Evolutionary conservation across 2,888 invertebrate genomes (phyloP), one percentile per base, ranked within the genome.

Genomic region (Synanthedon vespiformis): DNA sequence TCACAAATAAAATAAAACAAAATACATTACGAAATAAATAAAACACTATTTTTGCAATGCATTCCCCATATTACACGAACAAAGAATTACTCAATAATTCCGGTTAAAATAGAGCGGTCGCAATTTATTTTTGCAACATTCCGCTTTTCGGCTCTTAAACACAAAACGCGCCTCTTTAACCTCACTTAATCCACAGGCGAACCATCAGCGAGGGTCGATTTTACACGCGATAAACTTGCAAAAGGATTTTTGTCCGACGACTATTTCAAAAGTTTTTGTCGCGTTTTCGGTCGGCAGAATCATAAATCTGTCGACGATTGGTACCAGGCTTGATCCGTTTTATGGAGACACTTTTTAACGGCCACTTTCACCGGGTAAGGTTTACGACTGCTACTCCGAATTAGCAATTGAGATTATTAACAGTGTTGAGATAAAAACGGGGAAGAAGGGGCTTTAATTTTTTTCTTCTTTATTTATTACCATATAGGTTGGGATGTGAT

Each of bases 151-250:
- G 48, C 40, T 34, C 53, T 51, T 40, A 50, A 52, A 52, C 50
- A 53, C 51, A 40, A 56, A 65, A 55, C 52, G 55, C 59, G 65
- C 61, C 61, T 69, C 58, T 64, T 74, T 66, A 69, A 67, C 67
- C 65, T 67, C 61, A 64, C 64, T 68, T 75, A 75, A 74, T 74
- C 70, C 69, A 61, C 59, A 64, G 68, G 68, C 69, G 74, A 70
- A 72, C 68, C 68, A 68, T 68, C 57, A 65, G 60, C 58, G 61
- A 63, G 69, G 70, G 68, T 68, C 65, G 71, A 77, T 74, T 77
- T 76, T 68, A 77, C 75, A 72, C 71, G 71, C 74, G 75, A 77
- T 75, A 77, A 77, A 73, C 70, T 66, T 66, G 65, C 64, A 68
- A 71, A 72, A 67, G 70, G 72, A 72, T 70, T 68, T 72, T 68